These are phyloP conservation scores for Todus mexicanus DNA, from an alignment of 2,797 vertebrate species.

Conservation along the genomic window DNA sequence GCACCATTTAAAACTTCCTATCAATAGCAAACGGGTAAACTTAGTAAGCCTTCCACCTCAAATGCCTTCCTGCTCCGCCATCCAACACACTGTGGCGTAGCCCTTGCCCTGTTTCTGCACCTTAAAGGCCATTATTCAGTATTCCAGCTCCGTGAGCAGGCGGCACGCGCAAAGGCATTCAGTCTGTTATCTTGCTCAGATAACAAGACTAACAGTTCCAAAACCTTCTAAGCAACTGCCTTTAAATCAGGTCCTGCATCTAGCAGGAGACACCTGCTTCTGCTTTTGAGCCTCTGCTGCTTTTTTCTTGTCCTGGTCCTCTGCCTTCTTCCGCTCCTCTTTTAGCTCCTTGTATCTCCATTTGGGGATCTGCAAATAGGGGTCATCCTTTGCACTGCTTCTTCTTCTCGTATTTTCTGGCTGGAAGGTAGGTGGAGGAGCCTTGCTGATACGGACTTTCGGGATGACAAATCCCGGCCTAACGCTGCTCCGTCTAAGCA, in stretches of 20 bases:
- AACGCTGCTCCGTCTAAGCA: slow-evolving; percentile 87
- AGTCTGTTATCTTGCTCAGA: neutral
- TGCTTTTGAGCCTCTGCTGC: slow-evolving; percentile 76
- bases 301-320: slow-evolving; percentile 85
- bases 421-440: slow-evolving; percentile 81
- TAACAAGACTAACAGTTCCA: neutral
- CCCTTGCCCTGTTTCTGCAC: neutral
- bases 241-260: slow-evolving; percentile 68
- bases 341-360: slow-evolving; percentile 97
- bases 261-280: slow-evolving; percentile 64
- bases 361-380: slow-evolving; percentile 89
- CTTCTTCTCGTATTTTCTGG: slow-evolving; percentile 80
- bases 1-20: neutral
- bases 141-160: neutral
- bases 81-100: neutral
- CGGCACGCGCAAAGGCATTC: neutral
- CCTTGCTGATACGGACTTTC: slow-evolving; percentile 88
- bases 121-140: neutral
- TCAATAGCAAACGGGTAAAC: neutral
- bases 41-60: neutral
- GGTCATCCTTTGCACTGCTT: slow-evolving; percentile 77
- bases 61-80: neutral
- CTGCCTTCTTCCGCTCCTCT: slow-evolving; percentile 87
- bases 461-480: slow-evolving; percentile 86
- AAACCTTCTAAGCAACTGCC: neutral